These are phyloP conservation scores for Idaea biselata DNA, from an alignment of 2,888 invertebrate species.

Conservation along the genomic window DNA sequence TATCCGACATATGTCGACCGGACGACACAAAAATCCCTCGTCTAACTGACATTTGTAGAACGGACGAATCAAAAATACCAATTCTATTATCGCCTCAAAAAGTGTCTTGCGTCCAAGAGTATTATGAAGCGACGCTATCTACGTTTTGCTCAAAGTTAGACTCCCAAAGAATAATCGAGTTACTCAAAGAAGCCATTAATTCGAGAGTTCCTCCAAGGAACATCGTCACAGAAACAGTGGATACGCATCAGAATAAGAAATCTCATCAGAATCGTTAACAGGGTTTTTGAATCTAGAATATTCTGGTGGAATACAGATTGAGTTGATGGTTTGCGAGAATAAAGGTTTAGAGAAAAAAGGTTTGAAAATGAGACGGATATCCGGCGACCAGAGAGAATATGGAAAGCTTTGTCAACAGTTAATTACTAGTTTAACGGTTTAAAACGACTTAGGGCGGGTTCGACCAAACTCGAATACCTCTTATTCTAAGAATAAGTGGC, in stretches of 20 bases:
- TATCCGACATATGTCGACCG: constrained; percentile 65
- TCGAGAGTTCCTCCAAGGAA: constrained; percentile 86
- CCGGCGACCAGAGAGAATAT: constrained; percentile 93
- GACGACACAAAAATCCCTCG: constrained; percentile 38
- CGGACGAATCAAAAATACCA: constrained; percentile 56
- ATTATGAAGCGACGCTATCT: constrained; percentile 88
- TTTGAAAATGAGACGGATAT: constrained; percentile 91
- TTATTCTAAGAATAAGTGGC: no score
- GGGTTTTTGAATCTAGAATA: constrained; percentile 85
- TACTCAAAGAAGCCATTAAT: constrained; percentile 89
- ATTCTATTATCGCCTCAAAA: constrained; percentile 67
- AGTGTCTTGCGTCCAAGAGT: constrained; percentile 65
- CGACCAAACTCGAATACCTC: no score
- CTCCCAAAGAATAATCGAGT: constrained; percentile 88
- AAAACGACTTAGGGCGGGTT: constrained; percentile 7
- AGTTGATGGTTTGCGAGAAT: constrained; percentile 89
- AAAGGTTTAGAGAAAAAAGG: constrained; percentile 87
- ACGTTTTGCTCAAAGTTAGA: constrained; percentile 90
- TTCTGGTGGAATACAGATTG: constrained; percentile 92
- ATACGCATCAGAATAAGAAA: constrained; percentile 44
- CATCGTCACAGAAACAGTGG: constrained; percentile 66
- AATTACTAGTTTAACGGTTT: constrained; percentile 91
- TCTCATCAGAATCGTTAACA: constrained; percentile 55
- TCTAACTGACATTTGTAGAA: constrained; percentile 62
- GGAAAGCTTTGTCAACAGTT: constrained; percentile 93